Percentiles rank a stretch among this genome's conserved stretches.
Conservation (phyloP, 2,113 vertebrate species). For the Pseudopodoces humilis region DNA sequence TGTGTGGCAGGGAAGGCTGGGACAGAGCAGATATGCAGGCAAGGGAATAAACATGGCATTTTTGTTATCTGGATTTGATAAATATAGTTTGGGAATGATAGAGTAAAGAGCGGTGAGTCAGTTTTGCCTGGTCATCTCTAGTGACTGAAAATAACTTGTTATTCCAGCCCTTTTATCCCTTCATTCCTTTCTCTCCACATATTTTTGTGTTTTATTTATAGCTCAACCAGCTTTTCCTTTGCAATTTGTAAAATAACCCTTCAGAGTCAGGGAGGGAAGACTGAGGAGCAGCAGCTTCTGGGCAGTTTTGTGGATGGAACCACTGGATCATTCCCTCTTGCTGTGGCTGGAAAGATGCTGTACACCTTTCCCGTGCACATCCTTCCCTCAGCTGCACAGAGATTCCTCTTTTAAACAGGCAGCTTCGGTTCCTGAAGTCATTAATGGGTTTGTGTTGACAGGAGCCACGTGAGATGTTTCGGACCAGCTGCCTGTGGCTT, state of each 20-base stretch:
- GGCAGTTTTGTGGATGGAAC: not conserved
- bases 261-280: not conserved
- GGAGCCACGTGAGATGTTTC: not conserved
- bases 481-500: not conserved
- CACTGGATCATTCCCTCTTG: not conserved
- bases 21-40: not conserved
- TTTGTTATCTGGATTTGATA: conserved; percentile 21
- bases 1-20: not conserved
- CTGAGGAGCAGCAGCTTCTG: not conserved
- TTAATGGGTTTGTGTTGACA: not conserved
- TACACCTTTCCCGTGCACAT: not conserved
- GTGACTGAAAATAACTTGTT: conserved; percentile 60
- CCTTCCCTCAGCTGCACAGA: not conserved
- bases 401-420: not conserved
- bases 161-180: conserved; percentile 53
- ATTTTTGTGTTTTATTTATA: conserved; percentile 56
- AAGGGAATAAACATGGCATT: not conserved
- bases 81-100: conserved; percentile 36
- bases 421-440: not conserved
- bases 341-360: not conserved
- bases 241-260: conserved; percentile 17
- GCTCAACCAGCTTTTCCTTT: not conserved
- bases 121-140: conserved; percentile 52
- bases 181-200: not conserved
- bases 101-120: conserved; percentile 36